phyloP scores from a whole-genome alignment of 2,113 vertebrate species.

The Plotosus lineatus region DNA sequence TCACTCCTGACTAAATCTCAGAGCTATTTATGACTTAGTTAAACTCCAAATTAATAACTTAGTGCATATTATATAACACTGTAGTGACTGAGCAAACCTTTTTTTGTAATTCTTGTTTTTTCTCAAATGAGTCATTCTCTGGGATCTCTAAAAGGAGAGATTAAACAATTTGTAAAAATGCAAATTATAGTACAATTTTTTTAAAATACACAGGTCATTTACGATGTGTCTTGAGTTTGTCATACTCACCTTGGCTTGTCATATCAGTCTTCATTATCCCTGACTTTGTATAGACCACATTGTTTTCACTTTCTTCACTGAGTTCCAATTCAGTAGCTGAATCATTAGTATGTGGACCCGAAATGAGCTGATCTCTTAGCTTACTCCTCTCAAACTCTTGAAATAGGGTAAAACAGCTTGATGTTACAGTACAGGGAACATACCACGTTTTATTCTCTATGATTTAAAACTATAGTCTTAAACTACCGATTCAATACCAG shows the following conservation, averaged over 20 bases:
- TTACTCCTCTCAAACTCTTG: slow-evolving; percentile 64
- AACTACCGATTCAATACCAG: neutral
- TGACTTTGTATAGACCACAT: neutral
- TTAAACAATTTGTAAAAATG: neutral
- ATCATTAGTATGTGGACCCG: slow-evolving; percentile 20
- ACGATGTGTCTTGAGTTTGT: slow-evolving; percentile 31
- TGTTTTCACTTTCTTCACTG: slow-evolving; percentile 72
- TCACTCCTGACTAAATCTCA: neutral
- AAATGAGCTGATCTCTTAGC: slow-evolving; percentile 65
- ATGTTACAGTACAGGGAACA: neutral
- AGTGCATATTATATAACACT: neutral
- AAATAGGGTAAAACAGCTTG: slow-evolving; percentile 14
- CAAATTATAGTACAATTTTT: neutral
- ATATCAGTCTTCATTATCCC: neutral
- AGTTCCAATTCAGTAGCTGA: slow-evolving; percentile 69
- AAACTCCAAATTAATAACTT: neutral
- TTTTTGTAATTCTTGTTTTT: slow-evolving; percentile 67
- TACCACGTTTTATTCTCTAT: neutral
- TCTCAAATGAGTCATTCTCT: neutral
- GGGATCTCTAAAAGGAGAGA: slow-evolving; percentile 6
- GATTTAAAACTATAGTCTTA: neutral
- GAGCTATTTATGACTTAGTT: neutral
- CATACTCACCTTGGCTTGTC: slow-evolving; percentile 41
- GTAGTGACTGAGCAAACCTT: slow-evolving; percentile 61
- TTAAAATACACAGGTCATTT: neutral